A percentile compares a stretch with the other conserved stretches of the same genome.
Evolutionary conservation across 1,140 invertebrate genomes (phyloP).

Genomic region (Dendroctonus valens): DNA sequence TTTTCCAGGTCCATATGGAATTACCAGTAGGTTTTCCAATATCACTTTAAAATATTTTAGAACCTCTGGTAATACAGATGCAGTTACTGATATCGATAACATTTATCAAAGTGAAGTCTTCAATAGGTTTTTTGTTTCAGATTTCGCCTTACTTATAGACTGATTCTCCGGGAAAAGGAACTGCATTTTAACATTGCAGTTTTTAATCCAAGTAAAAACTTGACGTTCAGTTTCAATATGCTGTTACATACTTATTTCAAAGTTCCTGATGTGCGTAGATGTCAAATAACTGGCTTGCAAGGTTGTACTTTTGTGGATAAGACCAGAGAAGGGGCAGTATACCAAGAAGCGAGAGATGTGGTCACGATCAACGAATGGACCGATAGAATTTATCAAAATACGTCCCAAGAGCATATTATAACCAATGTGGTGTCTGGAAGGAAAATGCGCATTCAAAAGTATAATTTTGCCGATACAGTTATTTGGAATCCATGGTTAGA

Average conservation of each 20-base stretch:
- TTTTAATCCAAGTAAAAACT: slow-evolving; percentile 87
- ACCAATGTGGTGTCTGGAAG: slow-evolving; percentile 88
- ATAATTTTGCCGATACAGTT: slow-evolving; percentile 92
- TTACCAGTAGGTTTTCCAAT: slow-evolving; percentile 65
- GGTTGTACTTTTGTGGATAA: slow-evolving; percentile 92
- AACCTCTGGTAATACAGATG: neutral
- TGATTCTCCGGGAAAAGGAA: slow-evolving; percentile 87
- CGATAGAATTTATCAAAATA: slow-evolving; percentile 90
- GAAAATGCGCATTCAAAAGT: slow-evolving; percentile 89
- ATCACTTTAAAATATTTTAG: neutral
- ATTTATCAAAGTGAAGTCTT: slow-evolving; percentile 85
- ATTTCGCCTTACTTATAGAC: slow-evolving; percentile 80
- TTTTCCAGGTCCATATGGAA: slow-evolving; percentile 93
- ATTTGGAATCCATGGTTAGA: slow-evolving; percentile 97
- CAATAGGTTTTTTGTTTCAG: slow-evolving; percentile 63
- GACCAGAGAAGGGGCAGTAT: slow-evolving; percentile 79
- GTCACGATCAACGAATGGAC: slow-evolving; percentile 89
- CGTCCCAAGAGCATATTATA: slow-evolving; percentile 87
- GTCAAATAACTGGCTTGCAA: slow-evolving; percentile 87
- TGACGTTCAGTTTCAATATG: slow-evolving; percentile 89
- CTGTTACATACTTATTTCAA: slow-evolving; percentile 94
- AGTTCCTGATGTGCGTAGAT: slow-evolving; percentile 87
- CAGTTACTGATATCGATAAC: too few species aligned
- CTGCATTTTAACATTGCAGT: slow-evolving; percentile 89
- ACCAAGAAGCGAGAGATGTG: slow-evolving; percentile 83